phyloP scores from a whole-genome alignment of 30 jellyfish, hydroid and myxozoan genomes.

The Aurelia aurita complex sp. Pacific region DNA sequence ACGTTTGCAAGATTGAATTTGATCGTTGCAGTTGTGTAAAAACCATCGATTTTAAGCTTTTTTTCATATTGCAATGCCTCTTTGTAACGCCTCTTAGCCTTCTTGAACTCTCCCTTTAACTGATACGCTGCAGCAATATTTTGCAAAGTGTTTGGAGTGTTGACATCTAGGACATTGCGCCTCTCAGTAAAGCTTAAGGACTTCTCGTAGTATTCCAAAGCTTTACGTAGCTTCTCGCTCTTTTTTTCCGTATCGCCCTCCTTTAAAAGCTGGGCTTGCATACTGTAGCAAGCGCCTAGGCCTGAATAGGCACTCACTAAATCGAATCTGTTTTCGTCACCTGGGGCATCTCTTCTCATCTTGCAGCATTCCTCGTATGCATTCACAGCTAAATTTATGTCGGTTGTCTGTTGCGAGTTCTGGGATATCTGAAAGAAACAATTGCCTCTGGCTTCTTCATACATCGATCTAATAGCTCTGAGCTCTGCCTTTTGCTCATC shows the following conservation, averaged over 20 bases:
- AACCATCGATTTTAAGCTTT: constrained; percentile 6
- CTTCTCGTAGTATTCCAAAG: constrained; percentile 4
- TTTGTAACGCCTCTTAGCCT: constrained; percentile 10
- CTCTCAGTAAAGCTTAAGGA: background rate
- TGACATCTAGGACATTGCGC: background rate
- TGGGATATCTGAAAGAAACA: background rate
- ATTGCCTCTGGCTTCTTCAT: constrained; percentile 16
- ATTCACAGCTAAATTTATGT: constrained; percentile 4
- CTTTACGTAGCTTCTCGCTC: constrained; percentile 3
- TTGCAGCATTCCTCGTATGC: constrained; percentile 6
- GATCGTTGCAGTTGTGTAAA: constrained; percentile 19
- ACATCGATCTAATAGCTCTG: constrained; percentile 16
- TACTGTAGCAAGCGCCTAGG: constrained; percentile 14
- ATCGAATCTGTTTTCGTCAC: background rate
- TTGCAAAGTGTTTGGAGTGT: constrained; percentile 6
- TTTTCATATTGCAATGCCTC: constrained; percentile 24
- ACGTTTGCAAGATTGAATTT: constrained; percentile 25
- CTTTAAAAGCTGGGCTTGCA: background rate
- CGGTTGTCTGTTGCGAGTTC: constrained; percentile 1
- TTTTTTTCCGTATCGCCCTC: background rate
- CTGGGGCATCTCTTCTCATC: background rate
- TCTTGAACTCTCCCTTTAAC: constrained; percentile 6
- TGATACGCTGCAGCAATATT: constrained; percentile 30
- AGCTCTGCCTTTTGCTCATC: background rate
- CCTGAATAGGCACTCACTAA: constrained; percentile 13